Conservation (phyloP, 2,888 invertebrate genomes). For the Metellina segmentata region DNA sequence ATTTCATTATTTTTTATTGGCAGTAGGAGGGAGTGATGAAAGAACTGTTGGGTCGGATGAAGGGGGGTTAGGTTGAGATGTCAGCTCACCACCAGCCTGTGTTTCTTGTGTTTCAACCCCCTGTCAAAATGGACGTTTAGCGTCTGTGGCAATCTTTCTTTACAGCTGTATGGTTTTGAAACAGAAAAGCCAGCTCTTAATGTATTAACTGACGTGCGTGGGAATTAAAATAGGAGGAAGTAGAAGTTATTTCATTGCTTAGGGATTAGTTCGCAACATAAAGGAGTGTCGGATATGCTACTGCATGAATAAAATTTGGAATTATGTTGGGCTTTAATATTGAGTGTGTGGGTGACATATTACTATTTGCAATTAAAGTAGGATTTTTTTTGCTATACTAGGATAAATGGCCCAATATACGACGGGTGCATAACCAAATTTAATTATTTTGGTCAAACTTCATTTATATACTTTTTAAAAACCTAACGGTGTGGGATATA, state of each 20-base stretch:
- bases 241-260: background rate
- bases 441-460: too few relatives aligned
- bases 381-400: too few relatives aligned
- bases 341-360: too few relatives aligned
- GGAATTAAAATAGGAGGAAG: background rate
- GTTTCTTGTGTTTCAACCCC: slow-evolving; percentile 50
- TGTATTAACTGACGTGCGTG: background rate
- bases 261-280: background rate
- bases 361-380: too few relatives aligned
- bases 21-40: slow-evolving; percentile 25
- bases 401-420: too few relatives aligned
- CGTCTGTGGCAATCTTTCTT: background rate
- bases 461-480: too few relatives aligned
- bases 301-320: too few relatives aligned
- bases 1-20: slow-evolving; percentile 4
- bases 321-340: too few relatives aligned
- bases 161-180: background rate
- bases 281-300: too few relatives aligned
- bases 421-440: too few relatives aligned
- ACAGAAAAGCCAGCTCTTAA: background rate
- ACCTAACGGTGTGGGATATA: too few relatives aligned
- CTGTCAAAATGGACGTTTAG: slow-evolving; percentile 22
- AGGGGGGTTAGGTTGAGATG: slow-evolving; percentile 7
- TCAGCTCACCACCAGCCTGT: slow-evolving; percentile 2
- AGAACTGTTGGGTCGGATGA: slow-evolving; percentile 16